Base-by-base conservation (phyloP, 1,140 invertebrate species). In the Lepidurus apus region DNA sequence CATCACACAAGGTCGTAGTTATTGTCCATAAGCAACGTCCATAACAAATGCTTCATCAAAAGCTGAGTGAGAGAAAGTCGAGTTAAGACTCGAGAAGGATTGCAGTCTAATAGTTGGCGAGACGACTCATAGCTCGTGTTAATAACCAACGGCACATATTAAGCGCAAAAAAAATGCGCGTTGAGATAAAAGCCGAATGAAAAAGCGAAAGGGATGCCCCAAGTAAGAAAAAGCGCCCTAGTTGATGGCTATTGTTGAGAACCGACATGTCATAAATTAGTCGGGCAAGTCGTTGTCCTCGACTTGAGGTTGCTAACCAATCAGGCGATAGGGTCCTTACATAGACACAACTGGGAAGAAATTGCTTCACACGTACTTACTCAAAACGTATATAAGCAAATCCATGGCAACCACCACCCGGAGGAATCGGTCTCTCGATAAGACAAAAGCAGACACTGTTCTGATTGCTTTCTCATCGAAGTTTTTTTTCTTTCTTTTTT, bases 21-120 rank as follows among this genome's bases (percentile, higher is more conserved):
- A 65, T 65, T 65, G 53, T 65, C 53, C 53, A 65, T 65, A 65
- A 65, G 53, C 9, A 65, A 65, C 53, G 53, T 65, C 53, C 21
- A 13, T 65, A 65, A 65, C 53, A 13, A 65, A 13, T 21, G 53
- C 53, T 13, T 65, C 53, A 65, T 65, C 53, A 13, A 21, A 65
- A 65, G 53, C 53, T 65, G 53, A 65, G 21, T 21, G 8, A 65
- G 53, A 65, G 53, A 65, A 65, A 21, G 45, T 6, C 45, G 10
- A 17, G 17, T 47, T 13, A 65, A n/a, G 53, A 17, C 53, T 65
- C 17, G n/a, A 65, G 21, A 65, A 65, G 53, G 53, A 65, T 65
- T 13, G 21, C 17, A 65, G 53, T 1, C 53, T 65, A 65, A 65
- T 65, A 65, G 53, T 65, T 65, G 53, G 53, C 53, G 53, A 65